Conservation (phyloP, 2,797 vertebrate genomes). For the Cossypha polioptera region DNA sequence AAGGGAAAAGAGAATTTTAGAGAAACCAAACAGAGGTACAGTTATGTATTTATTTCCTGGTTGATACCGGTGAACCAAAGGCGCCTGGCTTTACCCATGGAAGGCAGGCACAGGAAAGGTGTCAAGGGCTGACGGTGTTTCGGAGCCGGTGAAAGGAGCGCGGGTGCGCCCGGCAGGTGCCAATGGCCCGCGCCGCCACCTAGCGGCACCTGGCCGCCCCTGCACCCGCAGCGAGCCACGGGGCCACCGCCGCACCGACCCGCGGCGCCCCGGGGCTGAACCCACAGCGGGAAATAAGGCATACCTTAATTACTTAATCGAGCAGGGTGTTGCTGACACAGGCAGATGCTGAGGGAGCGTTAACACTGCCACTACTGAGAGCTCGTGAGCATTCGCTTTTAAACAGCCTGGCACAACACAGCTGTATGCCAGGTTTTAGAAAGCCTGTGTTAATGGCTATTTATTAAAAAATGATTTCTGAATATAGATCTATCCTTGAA, state of each 20-base stretch:
- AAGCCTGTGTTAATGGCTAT: background rate
- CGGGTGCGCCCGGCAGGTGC: background rate
- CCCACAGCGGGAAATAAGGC: too few relatives aligned
- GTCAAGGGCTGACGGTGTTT: too few relatives aligned
- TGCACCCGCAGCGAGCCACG: background rate
- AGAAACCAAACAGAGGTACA: background rate
- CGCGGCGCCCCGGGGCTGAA: too few relatives aligned
- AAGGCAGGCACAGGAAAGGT: background rate
- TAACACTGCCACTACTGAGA: background rate
- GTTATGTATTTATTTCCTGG: background rate
- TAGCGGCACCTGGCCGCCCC: background rate
- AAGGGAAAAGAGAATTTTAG: background rate
- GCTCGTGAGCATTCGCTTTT: background rate
- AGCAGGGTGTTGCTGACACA: background rate
- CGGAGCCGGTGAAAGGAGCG: background rate
- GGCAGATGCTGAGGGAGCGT: background rate
- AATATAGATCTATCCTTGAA: background rate
- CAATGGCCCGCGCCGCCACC: background rate
- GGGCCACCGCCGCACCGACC: too few relatives aligned
- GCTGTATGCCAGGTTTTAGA: background rate
- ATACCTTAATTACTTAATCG: too few relatives aligned
- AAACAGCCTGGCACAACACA: background rate
- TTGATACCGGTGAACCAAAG: background rate
- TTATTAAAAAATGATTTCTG: background rate
- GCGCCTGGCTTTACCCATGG: rapidly evolving